phyloP scores from a whole-genome alignment of 2,113 vertebrate genomes.

The Brevimyrus niger region DNA sequence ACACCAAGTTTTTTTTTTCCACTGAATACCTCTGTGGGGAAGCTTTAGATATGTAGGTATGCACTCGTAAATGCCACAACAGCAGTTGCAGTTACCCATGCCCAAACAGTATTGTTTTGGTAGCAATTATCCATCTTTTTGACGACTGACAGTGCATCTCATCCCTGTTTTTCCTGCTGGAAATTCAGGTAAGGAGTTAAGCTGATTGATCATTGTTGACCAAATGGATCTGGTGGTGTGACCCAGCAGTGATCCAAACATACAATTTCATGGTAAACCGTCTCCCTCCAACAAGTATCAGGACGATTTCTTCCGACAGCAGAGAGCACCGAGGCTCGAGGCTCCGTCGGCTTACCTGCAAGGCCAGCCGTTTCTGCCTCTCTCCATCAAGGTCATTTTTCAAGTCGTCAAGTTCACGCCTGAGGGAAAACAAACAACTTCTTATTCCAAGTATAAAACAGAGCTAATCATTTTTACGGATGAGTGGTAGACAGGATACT shows the following conservation, averaged over 20 bases:
- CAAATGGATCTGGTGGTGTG: background rate
- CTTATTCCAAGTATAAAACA: background rate
- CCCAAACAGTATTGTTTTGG: background rate
- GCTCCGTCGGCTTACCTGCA: constrained; percentile 70
- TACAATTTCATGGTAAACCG: background rate
- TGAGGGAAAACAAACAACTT: constrained; percentile 29
- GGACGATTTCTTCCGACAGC: background rate
- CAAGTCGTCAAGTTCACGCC: constrained; percentile 84
- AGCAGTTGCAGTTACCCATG: background rate
- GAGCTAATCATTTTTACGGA: background rate
- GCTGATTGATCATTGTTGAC: background rate
- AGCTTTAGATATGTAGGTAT: background rate
- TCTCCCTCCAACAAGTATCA: background rate
- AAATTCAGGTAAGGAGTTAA: background rate
- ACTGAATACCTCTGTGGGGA: background rate
- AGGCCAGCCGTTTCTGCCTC: constrained; percentile 61
- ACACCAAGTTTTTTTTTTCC: background rate
- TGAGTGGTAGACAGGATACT: background rate
- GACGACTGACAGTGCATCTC: background rate
- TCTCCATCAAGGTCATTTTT: constrained; percentile 84
- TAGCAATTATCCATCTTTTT: background rate
- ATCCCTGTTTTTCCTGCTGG: background rate
- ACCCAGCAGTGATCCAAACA: background rate
- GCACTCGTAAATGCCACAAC: background rate
- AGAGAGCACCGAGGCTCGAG: background rate